A percentile compares a stretch with the other conserved stretches of the same genome.
Conservation (phyloP, 2,888 invertebrate species). For the Pilophorus perplexus region DNA sequence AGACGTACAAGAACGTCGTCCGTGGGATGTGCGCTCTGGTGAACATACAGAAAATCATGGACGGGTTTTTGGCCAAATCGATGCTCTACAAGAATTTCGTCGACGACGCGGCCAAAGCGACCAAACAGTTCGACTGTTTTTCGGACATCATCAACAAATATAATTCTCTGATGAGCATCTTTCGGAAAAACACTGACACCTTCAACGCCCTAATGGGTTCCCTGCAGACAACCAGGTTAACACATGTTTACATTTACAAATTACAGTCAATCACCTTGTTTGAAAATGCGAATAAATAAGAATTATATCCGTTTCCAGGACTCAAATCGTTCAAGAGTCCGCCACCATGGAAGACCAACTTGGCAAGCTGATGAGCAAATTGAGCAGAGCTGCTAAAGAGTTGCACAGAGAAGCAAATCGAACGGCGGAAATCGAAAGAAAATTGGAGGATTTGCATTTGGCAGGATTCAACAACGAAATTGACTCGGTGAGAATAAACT, state of each 20-base stretch:
- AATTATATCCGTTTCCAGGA: too few relatives aligned
- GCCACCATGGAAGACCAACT: conserved; percentile 6
- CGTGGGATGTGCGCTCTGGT: conserved; percentile 23
- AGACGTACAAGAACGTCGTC: conserved; percentile 14
- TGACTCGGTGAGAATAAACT: not conserved
- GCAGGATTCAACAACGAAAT: not conserved
- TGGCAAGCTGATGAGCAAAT: conserved; percentile 10
- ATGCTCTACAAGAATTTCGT: conserved; percentile 35
- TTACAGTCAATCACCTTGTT: too few relatives aligned
- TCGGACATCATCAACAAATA: conserved; percentile 37
- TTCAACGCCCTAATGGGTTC: conserved; percentile 14
- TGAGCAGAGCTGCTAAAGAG: conserved; percentile 1
- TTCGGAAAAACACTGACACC: not conserved
- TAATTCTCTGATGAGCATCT: conserved; percentile 34
- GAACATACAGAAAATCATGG: conserved; percentile 21
- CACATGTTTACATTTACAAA: too few relatives aligned
- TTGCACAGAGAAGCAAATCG: not conserved
- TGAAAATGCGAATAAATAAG: too few relatives aligned
- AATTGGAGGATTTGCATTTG: conserved; percentile 10
- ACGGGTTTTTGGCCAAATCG: conserved; percentile 29
- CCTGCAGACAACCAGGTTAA: conserved; percentile 21
- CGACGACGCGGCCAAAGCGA: conserved; percentile 32
- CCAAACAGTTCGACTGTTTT: conserved; percentile 36
- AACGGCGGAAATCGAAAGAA: not conserved
- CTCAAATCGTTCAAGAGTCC: not conserved